Evolutionary conservation across 30 jellyfish, hydroid and myxozoan genomes (phyloP).

Genomic region (Mastigias papua): DNA sequence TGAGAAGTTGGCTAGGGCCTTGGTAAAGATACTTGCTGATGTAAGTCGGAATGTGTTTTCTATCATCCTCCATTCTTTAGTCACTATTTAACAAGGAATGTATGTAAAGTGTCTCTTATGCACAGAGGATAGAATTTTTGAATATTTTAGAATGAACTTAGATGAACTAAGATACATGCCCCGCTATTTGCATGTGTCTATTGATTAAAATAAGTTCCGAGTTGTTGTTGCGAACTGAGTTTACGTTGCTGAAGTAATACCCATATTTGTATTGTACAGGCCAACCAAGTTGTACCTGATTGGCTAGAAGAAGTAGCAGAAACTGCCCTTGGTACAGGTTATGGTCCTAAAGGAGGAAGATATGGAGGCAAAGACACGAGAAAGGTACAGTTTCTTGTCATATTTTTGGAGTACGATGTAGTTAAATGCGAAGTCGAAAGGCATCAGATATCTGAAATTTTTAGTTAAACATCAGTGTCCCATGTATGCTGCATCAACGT

Average conservation of each 20-base stretch:
- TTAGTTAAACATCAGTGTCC: too few relatives aligned
- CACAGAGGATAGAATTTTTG: too few relatives aligned
- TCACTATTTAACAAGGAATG: too few relatives aligned
- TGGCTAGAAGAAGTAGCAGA: constrained; percentile 99
- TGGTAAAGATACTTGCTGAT: constrained; percentile 93
- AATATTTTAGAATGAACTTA: too few relatives aligned
- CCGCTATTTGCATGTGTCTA: background rate
- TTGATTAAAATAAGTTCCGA: background rate
- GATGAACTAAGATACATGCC: background rate
- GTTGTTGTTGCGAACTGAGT: background rate
- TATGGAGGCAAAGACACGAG: constrained; percentile 96
- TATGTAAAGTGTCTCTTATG: too few relatives aligned
- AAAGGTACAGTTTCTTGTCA: constrained; percentile 54
- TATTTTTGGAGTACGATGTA: too few relatives aligned
- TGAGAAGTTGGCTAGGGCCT: constrained; percentile 88
- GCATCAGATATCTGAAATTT: too few relatives aligned
- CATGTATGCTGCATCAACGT: too few relatives aligned
- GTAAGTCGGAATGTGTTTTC: constrained; percentile 49
- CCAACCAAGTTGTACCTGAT: constrained; percentile 95
- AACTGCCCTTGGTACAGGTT: constrained; percentile 98
- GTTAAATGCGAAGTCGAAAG: too few relatives aligned
- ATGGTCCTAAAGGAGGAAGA: constrained; percentile 97
- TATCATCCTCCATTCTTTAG: too few relatives aligned
- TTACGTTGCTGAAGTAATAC: background rate
- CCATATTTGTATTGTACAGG: constrained; percentile 36